Base-by-base conservation (phyloP, 1,140 invertebrate species). In the Drosophila ohnishii region DNA sequence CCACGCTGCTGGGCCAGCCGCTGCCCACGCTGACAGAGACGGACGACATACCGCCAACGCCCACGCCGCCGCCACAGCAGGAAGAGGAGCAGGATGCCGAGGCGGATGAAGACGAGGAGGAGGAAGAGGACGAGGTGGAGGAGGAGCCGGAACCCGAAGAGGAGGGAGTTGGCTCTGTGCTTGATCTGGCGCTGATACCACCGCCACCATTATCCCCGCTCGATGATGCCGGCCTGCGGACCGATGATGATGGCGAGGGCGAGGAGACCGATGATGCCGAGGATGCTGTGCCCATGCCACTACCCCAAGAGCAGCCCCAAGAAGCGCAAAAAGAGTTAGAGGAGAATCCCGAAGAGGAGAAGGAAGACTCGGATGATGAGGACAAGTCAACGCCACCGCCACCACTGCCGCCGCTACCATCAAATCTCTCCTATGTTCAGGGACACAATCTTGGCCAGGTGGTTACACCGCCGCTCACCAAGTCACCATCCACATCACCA, bases 31-130 rank as follows among this genome's bases (percentile, higher is more conserved):
- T 91, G 39, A 84, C 81, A 22, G 90, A 91, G 71, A 81, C 87
- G 48, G 90, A 91, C 35, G 90, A 91, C 39, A 82, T 91, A 67
- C 90, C 90, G 44, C 90, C 90, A 35, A 91, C 90, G 39, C 90
- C 90, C 35, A 88, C 90, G 34, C 90, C 90, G 34, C 87, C 87
- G 47, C 90, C 84, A 14, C 90, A 87, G 30, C 77, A 85, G 44
- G 44, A 65, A 14, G 42, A 28, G 19, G 42, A 32, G 2, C 10
- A 53, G 51, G 50, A 53, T 4, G 3, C 32, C 50, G 32, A 82
- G 40, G 45, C 50, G 35, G 57, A 60, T 14, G 57, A 47, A 5
- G 30, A n/a, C 2, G 55, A 59, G 19, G 53, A 22, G 10, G 35
- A 32, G 1, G 40, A 59, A 1, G 39, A 45, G 1, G 35, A 28